Conservation (phyloP, 1,140 invertebrate genomes). For the Andricus grossulariae region DNA sequence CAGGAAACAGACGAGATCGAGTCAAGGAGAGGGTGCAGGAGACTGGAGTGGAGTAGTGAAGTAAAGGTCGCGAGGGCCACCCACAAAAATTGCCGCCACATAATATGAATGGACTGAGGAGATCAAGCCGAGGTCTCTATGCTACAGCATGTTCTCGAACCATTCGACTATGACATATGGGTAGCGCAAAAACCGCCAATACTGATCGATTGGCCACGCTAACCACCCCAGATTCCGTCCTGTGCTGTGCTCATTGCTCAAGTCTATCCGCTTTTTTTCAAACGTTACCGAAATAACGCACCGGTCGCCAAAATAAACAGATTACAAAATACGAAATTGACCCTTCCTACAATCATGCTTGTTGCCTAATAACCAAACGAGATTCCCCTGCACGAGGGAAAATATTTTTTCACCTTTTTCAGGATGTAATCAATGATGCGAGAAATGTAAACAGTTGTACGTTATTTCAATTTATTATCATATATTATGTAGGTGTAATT, state of each 20-base stretch:
- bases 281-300: slow-evolving; percentile 32
- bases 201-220: slow-evolving; percentile 74
- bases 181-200: slow-evolving; percentile 73
- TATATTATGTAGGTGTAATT: neutral
- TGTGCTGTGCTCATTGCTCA: slow-evolving; percentile 36
- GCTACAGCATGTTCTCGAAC: slow-evolving; percentile 67
- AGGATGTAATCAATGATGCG: slow-evolving; percentile 13
- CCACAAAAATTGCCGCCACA: slow-evolving; percentile 60
- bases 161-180: slow-evolving; percentile 71
- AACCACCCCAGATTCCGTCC: slow-evolving; percentile 57
- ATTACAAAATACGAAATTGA: slow-evolving; percentile 36
- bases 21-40: too few relatives aligned
- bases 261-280: slow-evolving; percentile 27
- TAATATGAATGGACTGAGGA: slow-evolving; percentile 65
- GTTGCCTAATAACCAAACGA: slow-evolving; percentile 16
- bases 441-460: neutral
- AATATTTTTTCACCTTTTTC: slow-evolving; percentile 27
- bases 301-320: slow-evolving; percentile 42
- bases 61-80: slow-evolving; percentile 42
- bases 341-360: slow-evolving; percentile 6
- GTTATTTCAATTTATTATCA: neutral
- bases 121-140: slow-evolving; percentile 68
- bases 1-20: neutral
- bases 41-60: neutral
- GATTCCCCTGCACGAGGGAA: slow-evolving; percentile 19